These are phyloP conservation scores for Cephus runcator DNA, from an alignment of 2,888 invertebrate species.

Conservation along the genomic window DNA sequence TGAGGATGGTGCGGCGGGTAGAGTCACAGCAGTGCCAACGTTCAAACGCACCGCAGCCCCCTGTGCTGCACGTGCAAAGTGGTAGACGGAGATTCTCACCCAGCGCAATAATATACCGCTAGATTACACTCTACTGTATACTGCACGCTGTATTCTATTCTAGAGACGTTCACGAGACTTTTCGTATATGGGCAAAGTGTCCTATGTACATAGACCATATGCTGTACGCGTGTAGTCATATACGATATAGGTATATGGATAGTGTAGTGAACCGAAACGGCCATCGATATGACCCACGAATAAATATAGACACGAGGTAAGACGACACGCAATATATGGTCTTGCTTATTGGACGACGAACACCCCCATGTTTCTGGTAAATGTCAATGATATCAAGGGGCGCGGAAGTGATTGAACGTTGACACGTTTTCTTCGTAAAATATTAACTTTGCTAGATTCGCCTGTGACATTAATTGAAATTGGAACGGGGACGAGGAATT, in stretches of 20 bases:
- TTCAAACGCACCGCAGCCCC: background rate
- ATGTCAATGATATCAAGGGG: background rate
- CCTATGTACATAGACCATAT: background rate
- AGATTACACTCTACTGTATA: background rate
- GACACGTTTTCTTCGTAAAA: background rate
- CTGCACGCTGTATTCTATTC: background rate
- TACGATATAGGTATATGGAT: background rate
- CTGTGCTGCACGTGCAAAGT: background rate
- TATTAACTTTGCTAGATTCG: background rate
- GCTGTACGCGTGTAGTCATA: background rate
- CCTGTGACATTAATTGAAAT: background rate
- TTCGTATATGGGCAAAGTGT: background rate
- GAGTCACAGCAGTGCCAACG: background rate
- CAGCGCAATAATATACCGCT: conserved; percentile 6
- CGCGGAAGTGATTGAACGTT: background rate
- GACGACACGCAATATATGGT: background rate
- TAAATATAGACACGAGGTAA: background rate
- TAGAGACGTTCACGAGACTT: background rate
- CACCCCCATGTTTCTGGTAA: background rate
- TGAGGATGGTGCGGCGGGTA: conserved; percentile 2
- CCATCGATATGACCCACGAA: background rate
- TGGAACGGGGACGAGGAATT: background rate
- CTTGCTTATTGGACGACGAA: background rate
- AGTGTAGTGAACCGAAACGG: background rate
- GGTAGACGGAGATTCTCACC: background rate